Percentiles rank a stretch among this genome's conserved stretches.
Evolutionary conservation across 2,113 vertebrate genomes (phyloP).

Genomic region (Neotoma lepida): DNA sequence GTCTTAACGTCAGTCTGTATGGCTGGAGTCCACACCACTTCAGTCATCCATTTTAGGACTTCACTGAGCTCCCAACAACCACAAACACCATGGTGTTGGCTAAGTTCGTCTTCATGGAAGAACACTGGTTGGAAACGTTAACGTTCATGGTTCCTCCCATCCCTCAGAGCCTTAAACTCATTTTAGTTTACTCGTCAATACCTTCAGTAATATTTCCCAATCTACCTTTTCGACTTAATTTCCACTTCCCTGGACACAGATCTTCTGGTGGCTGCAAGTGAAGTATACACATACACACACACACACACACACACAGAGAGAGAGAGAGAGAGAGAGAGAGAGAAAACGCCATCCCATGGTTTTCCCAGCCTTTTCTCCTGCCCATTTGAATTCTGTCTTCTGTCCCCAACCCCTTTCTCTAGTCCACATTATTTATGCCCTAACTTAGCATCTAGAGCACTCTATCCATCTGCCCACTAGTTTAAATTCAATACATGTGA

Average conservation of each 20-base stretch:
- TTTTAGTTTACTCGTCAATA: background rate
- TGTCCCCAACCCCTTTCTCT: background rate
- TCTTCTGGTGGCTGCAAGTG: background rate
- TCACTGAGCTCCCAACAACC: background rate
- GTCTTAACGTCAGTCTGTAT: background rate
- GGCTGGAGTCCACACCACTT: background rate
- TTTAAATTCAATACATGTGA: background rate
- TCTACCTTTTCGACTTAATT: background rate
- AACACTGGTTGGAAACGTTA: background rate
- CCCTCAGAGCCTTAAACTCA: background rate
- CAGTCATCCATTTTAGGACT: background rate
- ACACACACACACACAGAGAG: background rate
- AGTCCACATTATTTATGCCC: background rate
- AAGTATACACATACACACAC: background rate
- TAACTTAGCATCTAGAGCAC: background rate
- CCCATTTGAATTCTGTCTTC: background rate
- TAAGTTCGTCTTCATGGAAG: background rate
- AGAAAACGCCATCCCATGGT: accelerated
- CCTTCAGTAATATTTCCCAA: background rate
- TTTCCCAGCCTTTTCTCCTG: background rate
- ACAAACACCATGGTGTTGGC: background rate
- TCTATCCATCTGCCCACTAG: background rate
- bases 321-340: too few relatives aligned
- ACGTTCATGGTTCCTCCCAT: background rate
- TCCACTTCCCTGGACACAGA: background rate